These are phyloP conservation scores for Cygnus olor DNA, from an alignment of 2,797 vertebrate genomes.

Conservation along the genomic window DNA sequence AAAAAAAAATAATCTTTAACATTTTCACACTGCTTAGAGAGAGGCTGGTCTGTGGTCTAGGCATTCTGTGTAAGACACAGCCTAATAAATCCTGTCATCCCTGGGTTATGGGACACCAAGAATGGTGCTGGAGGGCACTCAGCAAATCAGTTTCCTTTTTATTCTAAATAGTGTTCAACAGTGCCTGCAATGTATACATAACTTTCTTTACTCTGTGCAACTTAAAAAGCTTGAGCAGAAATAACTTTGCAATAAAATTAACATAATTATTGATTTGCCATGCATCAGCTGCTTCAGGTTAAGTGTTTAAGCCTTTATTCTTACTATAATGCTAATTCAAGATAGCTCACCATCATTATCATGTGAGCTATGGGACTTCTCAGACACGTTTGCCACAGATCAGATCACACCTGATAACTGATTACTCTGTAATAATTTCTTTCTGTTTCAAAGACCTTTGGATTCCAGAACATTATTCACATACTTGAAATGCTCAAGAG, in stretches of 20 bases:
- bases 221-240: not conserved
- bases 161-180: not conserved
- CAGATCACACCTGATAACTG: not conserved
- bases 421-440: not conserved
- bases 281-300: conserved; percentile 30
- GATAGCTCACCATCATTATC: not conserved
- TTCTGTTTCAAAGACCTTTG: not conserved
- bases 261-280: conserved; percentile 38
- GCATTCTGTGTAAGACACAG: not conserved
- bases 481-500: conserved; percentile 1
- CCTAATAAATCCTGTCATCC: not conserved
- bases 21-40: not conserved
- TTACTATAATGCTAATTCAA: conserved; percentile 16
- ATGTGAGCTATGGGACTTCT: not conserved
- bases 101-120: not conserved
- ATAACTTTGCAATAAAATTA: conserved; percentile 9
- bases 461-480: conserved; percentile 3
- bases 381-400: not conserved
- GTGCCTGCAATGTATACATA: not conserved
- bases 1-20: not conserved
- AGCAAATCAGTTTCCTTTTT: not conserved
- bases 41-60: not conserved
- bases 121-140: not conserved
- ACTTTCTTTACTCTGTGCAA: not conserved
- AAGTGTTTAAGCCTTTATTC: conserved; percentile 5